phyloP scores from a whole-genome alignment of 2,888 invertebrate species.

The Campoletis raptor region DNA sequence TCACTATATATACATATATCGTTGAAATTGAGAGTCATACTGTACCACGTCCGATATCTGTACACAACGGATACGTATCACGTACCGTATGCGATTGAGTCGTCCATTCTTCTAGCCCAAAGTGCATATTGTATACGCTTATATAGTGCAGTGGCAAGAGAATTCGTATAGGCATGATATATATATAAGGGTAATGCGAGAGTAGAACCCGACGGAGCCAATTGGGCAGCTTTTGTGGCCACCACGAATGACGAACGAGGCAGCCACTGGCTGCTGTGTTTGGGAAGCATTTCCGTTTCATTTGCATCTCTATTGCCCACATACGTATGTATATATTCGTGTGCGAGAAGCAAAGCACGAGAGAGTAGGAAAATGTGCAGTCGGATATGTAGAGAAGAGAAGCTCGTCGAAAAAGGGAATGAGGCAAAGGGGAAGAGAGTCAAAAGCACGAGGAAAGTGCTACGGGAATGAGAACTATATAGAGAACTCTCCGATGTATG shows the following conservation, averaged over 20 bases:
- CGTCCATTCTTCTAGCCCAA: slow-evolving; percentile 28
- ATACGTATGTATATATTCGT: slow-evolving; percentile 4
- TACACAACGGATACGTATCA: slow-evolving; percentile 14
- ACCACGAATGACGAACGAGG: slow-evolving; percentile 64
- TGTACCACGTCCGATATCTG: slow-evolving; percentile 21
- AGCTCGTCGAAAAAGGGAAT: slow-evolving; percentile 26
- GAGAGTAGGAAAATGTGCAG: slow-evolving; percentile 45
- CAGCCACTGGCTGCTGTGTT: slow-evolving; percentile 67
- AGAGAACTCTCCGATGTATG: neutral
- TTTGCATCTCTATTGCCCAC: slow-evolving; percentile 75
- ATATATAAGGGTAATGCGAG: slow-evolving; percentile 2
- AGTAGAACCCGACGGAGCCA: slow-evolving; percentile 56
- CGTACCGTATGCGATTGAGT: slow-evolving; percentile 30
- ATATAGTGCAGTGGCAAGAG: slow-evolving; percentile 10
- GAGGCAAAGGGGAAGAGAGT: slow-evolving; percentile 5
- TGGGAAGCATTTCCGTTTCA: slow-evolving; percentile 74
- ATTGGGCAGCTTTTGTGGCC: slow-evolving; percentile 65
- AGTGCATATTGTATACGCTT: slow-evolving; percentile 29
- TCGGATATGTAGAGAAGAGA: slow-evolving; percentile 30
- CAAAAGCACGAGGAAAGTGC: slow-evolving; percentile 24
- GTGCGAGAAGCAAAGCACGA: slow-evolving; percentile 17
- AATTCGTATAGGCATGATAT: neutral
- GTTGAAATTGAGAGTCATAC: slow-evolving; percentile 20
- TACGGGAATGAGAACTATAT: slow-evolving; percentile 36
- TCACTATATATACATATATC: neutral